A percentile compares a stretch with the other conserved stretches of the same genome.
Evolutionary conservation across 2,888 invertebrate species (phyloP).

Genomic region (Apodemia mormo): DNA sequence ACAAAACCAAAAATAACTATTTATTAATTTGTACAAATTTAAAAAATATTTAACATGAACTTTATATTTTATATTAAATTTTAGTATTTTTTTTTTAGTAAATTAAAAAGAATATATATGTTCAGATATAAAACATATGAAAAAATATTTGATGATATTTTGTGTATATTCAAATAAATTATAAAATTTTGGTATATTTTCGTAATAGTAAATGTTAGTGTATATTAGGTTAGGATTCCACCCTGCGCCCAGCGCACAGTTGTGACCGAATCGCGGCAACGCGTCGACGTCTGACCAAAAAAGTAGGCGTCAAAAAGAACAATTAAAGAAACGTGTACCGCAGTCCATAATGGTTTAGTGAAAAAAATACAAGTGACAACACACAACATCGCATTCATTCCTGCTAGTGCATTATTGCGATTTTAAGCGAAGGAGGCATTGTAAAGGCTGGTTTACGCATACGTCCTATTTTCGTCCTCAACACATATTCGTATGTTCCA

Average conservation of each 20-base stretch:
- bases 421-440: slow-evolving; percentile 46
- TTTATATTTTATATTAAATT: background rate
- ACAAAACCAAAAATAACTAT: background rate
- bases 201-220: slow-evolving; percentile 21
- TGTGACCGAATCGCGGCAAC: slow-evolving; percentile 57
- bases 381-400: slow-evolving; percentile 25
- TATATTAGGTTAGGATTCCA: slow-evolving; percentile 46
- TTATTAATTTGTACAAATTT: background rate
- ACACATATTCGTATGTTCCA: slow-evolving; percentile 47
- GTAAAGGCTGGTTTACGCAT: slow-evolving; percentile 55
- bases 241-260: slow-evolving; percentile 75
- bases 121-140: background rate
- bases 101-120: background rate
- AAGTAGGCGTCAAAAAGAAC: slow-evolving; percentile 48
- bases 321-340: slow-evolving; percentile 52
- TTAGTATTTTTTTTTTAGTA: background rate
- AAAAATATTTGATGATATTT: background rate
- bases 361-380: slow-evolving; percentile 34
- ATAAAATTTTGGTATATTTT: background rate
- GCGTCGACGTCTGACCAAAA: slow-evolving; percentile 60
- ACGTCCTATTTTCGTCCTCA: slow-evolving; percentile 58
- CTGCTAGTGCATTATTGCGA: slow-evolving; percentile 37
- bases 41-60: background rate
- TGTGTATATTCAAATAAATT: background rate
- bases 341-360: slow-evolving; percentile 62